A percentile compares a stretch with the other conserved stretches of the same genome.
Evolutionary conservation across 1,140 invertebrate species (phyloP).

Genomic region (Neodiprion lecontei): DNA sequence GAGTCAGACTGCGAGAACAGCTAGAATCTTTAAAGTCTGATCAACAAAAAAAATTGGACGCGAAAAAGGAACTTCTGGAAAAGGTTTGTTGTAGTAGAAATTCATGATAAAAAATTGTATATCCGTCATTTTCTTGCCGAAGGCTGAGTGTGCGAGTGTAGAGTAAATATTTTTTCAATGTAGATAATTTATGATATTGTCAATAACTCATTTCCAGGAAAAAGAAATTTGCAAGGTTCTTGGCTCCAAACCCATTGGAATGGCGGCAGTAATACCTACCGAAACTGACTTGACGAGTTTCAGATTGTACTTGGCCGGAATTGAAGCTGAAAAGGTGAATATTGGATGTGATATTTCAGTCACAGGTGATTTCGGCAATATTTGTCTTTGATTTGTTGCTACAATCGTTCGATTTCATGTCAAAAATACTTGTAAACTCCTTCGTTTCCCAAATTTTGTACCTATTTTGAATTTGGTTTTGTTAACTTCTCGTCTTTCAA

Average conservation of each 20-base stretch:
- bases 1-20: conserved; percentile 37
- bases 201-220: conserved; percentile 31
- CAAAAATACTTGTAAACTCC: not conserved
- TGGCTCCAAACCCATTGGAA: conserved; percentile 33
- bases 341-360: conserved; percentile 4
- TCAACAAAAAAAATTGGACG: conserved; percentile 44
- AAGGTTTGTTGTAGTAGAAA: conserved; percentile 32
- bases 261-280: conserved; percentile 46
- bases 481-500: not conserved
- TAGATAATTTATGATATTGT: not conserved
- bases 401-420: not conserved
- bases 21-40: conserved; percentile 36
- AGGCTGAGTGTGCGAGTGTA: too few relatives aligned
- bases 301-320: conserved; percentile 59
- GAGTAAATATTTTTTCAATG: too few relatives aligned
- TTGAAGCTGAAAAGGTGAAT: conserved; percentile 61
- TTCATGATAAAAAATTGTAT: not conserved
- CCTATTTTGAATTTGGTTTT: not conserved
- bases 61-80: conserved; percentile 36
- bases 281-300: conserved; percentile 62
- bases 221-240: conserved; percentile 37
- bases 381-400: not conserved
- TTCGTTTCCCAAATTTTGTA: too few relatives aligned
- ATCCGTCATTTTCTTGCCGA: too few relatives aligned
- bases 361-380: conserved; percentile 7